phyloP scores from a whole-genome alignment of 2,113 vertebrate species.

The Trachemys scripta region DNA sequence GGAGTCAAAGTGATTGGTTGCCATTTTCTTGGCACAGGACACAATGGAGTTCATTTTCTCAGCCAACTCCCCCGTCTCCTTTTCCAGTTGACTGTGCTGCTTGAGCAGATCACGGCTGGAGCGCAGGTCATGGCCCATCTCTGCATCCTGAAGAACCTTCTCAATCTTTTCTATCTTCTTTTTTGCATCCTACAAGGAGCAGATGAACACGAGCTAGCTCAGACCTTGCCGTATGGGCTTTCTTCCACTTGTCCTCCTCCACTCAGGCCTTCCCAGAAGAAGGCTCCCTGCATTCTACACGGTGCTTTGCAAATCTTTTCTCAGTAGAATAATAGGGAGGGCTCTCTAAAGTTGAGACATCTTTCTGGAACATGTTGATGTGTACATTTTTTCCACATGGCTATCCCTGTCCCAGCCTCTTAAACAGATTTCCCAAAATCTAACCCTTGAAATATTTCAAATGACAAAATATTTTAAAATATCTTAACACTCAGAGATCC shows the following conservation, averaged over 20 bases:
- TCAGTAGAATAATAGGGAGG: background rate
- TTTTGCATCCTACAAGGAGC: constrained; percentile 83
- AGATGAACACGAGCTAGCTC: background rate
- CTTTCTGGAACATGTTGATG: background rate
- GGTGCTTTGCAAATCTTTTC: background rate
- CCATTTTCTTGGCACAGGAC: constrained; percentile 80
- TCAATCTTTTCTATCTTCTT: constrained; percentile 89
- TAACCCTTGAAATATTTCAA: background rate
- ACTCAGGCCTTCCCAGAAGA: background rate
- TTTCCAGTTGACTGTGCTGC: constrained; percentile 86
- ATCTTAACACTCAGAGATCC: background rate
- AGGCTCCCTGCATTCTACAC: background rate
- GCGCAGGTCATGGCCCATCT: constrained; percentile 84
- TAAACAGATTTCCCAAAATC: background rate
- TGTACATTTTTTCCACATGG: background rate
- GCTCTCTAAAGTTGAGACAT: background rate
- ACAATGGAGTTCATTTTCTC: constrained; percentile 89
- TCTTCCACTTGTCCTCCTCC: background rate
- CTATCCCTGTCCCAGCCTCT: background rate
- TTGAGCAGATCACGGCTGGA: constrained; percentile 86
- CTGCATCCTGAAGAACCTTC: constrained; percentile 81
- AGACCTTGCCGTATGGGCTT: background rate
- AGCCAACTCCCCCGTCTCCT: constrained; percentile 84
- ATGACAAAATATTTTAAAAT: background rate
- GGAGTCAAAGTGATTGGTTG: constrained; percentile 87